Conservation (phyloP, 2,888 invertebrate genomes). For the Cynaeus angustus region DNA sequence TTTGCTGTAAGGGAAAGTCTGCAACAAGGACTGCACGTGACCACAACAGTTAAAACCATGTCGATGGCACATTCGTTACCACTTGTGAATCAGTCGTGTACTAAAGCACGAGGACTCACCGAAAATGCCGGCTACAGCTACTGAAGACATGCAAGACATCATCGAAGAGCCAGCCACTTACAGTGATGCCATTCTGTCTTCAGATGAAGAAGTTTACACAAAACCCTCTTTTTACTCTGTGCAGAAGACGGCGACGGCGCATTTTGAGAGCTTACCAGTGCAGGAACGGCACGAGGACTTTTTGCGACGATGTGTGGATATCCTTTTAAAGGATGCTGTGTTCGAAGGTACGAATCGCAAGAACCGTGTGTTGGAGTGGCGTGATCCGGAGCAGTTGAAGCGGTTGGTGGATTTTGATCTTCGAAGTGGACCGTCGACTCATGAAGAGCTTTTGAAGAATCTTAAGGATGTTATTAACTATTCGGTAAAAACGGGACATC, state of each 20-base stretch:
- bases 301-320: slow-evolving; percentile 80
- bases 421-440: slow-evolving; percentile 75
- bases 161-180: slow-evolving; percentile 61
- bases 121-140: slow-evolving; percentile 65
- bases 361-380: slow-evolving; percentile 87
- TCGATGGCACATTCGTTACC: slow-evolving; percentile 18
- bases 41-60: slow-evolving; percentile 54
- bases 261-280: slow-evolving; percentile 78
- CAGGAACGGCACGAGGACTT: slow-evolving; percentile 82
- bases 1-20: slow-evolving; percentile 48
- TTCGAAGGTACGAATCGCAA: slow-evolving; percentile 83
- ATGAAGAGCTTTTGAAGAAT: slow-evolving; percentile 80
- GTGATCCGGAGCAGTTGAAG: slow-evolving; percentile 82
- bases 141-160: slow-evolving; percentile 56
- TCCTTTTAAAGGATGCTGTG: slow-evolving; percentile 83
- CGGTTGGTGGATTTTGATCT: slow-evolving; percentile 80
- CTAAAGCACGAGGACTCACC: slow-evolving; percentile 38
- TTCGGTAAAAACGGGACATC: slow-evolving; percentile 93
- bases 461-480: slow-evolving; percentile 84
- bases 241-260: slow-evolving; percentile 56
- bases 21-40: slow-evolving; percentile 64
- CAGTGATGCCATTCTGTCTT: slow-evolving; percentile 63
- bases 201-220: slow-evolving; percentile 64
- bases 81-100: slow-evolving; percentile 50
- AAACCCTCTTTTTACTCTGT: slow-evolving; percentile 31